Conservation (phyloP, 64 coral and sea anemone genomes). For the Stichodactyla helianthus region DNA sequence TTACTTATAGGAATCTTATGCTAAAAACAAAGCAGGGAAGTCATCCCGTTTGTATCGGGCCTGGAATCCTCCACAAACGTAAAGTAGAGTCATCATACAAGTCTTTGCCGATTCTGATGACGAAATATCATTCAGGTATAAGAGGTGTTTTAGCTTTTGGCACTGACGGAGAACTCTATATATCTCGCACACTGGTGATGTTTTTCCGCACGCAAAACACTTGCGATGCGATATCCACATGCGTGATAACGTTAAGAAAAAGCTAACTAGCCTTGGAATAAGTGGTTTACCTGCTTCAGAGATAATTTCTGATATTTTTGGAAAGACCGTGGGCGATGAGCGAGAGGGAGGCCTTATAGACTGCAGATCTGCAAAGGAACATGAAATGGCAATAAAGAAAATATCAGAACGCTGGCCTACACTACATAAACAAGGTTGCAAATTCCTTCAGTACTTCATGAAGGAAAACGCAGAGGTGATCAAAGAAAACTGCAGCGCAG, state of each 20-base stretch:
- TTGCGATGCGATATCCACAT: conserved; percentile 47
- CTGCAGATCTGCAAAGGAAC: conserved; percentile 21
- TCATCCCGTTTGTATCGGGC: conserved; percentile 18
- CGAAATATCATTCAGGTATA: neutral
- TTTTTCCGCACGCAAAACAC: conserved; percentile 30
- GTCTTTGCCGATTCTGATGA: conserved; percentile 14
- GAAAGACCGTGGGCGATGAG: conserved; percentile 22
- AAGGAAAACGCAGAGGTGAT: conserved; percentile 27
- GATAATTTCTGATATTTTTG: conserved; percentile 44
- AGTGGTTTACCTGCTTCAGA: conserved; percentile 8
- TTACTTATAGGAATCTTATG: conserved; percentile 39
- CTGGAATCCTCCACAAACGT: conserved; percentile 40
- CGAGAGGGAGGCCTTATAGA: conserved; percentile 23
- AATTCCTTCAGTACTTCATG: conserved; percentile 29
- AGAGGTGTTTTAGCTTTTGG: conserved; percentile 26
- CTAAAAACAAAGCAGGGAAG: conserved; percentile 12
- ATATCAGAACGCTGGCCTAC: neutral
- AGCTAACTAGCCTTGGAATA: conserved; percentile 13
- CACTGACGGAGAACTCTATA: conserved; percentile 37
- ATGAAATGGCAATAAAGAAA: conserved; percentile 8
- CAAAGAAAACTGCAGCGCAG: conserved; percentile 29
- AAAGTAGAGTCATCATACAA: conserved; percentile 25
- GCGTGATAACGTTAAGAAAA: conserved; percentile 40
- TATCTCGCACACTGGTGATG: conserved; percentile 20
- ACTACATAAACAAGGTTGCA: conserved; percentile 13